phyloP scores from a whole-genome alignment of 2,113 vertebrate species.

The Petrocephalus zakoni region DNA sequence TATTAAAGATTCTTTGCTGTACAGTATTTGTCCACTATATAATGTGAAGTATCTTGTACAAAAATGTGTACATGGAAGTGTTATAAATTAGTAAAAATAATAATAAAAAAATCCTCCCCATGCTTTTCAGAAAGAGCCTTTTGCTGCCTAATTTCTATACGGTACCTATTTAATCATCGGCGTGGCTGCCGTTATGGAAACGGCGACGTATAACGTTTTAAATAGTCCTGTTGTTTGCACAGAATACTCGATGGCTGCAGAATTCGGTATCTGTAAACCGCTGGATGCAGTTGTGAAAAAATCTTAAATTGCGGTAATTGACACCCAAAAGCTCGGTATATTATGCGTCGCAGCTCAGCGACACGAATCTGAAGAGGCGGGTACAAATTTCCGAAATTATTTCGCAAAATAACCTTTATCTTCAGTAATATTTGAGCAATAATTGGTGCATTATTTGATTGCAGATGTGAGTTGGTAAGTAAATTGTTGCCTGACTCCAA shows the following conservation, averaged over 20 bases:
- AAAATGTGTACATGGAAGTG: conserved; percentile 70
- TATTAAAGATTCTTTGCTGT: conserved; percentile 75
- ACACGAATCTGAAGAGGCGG: neutral
- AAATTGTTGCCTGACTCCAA: neutral
- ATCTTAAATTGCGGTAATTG: neutral
- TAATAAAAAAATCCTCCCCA: conserved; percentile 14
- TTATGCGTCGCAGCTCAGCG: neutral
- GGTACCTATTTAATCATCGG: neutral
- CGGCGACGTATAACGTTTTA: neutral
- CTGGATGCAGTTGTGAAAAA: neutral
- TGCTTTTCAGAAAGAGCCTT: conserved; percentile 60
- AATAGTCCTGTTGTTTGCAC: neutral
- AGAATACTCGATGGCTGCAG: neutral
- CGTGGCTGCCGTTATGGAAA: neutral
- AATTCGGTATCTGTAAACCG: neutral
- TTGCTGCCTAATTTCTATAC: conserved; percentile 27
- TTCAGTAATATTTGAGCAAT: neutral
- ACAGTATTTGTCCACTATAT: conserved; percentile 85
- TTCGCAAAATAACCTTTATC: neutral
- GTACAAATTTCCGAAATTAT: neutral
- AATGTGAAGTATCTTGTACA: conserved; percentile 88
- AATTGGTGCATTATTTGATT: neutral
- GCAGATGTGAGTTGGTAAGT: neutral
- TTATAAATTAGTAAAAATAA: conserved; percentile 68
- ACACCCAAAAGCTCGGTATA: neutral